Percentiles rank a stretch among this genome's conserved stretches.
Conservation (phyloP, 2,888 invertebrate genomes). For the Drosophila prolongata region DNA sequence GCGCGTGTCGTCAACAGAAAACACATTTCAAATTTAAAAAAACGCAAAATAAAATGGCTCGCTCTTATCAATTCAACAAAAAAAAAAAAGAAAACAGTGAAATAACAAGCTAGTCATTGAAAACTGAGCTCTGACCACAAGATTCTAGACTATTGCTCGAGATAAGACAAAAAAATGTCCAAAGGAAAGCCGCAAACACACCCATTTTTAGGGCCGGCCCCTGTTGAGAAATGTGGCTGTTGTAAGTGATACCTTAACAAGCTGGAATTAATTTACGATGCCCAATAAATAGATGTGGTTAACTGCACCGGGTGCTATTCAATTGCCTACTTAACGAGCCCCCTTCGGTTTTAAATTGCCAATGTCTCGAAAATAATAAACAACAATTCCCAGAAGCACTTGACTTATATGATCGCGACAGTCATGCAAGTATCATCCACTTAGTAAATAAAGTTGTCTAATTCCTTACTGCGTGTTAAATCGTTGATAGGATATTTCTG, state of each 20-base stretch:
- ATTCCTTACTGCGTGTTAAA: conserved; percentile 1
- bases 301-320: conserved; percentile 10
- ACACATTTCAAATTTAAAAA: conserved; percentile 16
- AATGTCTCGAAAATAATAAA: conserved; percentile 18
- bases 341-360: conserved; percentile 28
- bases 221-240: conserved; percentile 3
- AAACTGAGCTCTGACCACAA: conserved; percentile 26
- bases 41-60: not conserved
- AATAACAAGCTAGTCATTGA: conserved; percentile 27
- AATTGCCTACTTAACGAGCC: conserved; percentile 41
- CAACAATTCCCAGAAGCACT: conserved; percentile 25
- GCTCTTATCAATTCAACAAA: conserved; percentile 17
- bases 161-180: conserved; percentile 26
- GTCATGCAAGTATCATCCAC: conserved; percentile 6
- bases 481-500: not conserved
- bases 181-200: conserved; percentile 36
- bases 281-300: conserved; percentile 15
- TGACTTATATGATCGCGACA: conserved; percentile 6
- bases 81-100: not conserved
- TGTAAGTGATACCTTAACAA: conserved; percentile 11
- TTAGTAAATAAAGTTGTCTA: conserved; percentile 9
- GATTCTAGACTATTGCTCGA: conserved; percentile 1
- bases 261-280: conserved; percentile 37
- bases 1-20: conserved; percentile 33
- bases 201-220: conserved; percentile 35